Evolutionary conservation across 1,140 invertebrate genomes (phyloP).

Genomic region (Himalopsyche phryganea): DNA sequence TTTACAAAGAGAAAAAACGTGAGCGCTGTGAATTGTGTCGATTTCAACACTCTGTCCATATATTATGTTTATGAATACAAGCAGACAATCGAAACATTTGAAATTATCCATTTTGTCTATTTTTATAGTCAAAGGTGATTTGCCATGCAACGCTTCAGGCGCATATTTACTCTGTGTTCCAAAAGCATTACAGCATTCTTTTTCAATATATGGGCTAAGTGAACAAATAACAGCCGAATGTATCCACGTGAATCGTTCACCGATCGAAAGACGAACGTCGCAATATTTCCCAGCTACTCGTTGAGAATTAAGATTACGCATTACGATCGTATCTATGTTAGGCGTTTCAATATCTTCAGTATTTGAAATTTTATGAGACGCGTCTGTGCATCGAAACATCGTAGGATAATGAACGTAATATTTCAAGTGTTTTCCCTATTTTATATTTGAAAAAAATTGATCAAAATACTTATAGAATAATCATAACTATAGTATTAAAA

Average conservation of each 20-base stretch:
- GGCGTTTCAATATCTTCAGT: too few relatives aligned
- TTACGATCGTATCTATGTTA: slow-evolving; percentile 1
- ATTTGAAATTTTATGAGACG: too few relatives aligned
- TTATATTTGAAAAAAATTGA: too few relatives aligned
- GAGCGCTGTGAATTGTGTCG: slow-evolving; percentile 8
- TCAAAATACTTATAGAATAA: too few relatives aligned
- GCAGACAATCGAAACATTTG: slow-evolving; percentile 27
- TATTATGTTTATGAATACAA: slow-evolving; percentile 26
- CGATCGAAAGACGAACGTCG: slow-evolving; percentile 17
- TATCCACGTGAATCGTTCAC: slow-evolving; percentile 25
- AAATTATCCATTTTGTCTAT: slow-evolving; percentile 22
- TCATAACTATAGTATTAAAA: too few relatives aligned
- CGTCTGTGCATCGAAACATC: too few relatives aligned
- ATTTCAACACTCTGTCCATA: slow-evolving; percentile 24
- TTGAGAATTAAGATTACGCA: slow-evolving; percentile 13
- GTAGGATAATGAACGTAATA: too few relatives aligned
- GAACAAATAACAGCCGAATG: slow-evolving; percentile 26
- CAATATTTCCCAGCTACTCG: slow-evolving; percentile 18
- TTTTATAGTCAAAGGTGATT: slow-evolving; percentile 26
- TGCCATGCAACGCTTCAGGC: slow-evolving; percentile 22
- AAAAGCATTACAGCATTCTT: slow-evolving; percentile 24
- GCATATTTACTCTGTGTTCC: slow-evolving; percentile 7
- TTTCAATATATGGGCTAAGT: slow-evolving; percentile 22
- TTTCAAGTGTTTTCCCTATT: too few relatives aligned
- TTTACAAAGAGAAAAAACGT: slow-evolving; percentile 22